phyloP scores from a whole-genome alignment of 1,140 invertebrate genomes.

The Pachyrhynchus sulphureomaculatus region DNA sequence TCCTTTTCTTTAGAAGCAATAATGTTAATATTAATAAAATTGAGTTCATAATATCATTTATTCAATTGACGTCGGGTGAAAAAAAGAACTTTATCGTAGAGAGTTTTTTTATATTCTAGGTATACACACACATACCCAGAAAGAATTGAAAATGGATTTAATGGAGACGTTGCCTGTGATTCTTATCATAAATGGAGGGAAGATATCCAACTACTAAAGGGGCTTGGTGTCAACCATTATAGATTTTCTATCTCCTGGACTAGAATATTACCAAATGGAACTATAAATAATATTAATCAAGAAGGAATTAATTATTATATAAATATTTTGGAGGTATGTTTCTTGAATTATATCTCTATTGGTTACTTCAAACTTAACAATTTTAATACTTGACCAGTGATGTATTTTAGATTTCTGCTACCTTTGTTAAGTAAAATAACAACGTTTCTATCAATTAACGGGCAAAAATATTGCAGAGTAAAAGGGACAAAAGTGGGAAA shows the following conservation, averaged over 20 bases:
- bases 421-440: too few relatives aligned
- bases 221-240: conserved; percentile 54
- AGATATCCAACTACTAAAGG: conserved; percentile 56
- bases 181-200: conserved; percentile 61
- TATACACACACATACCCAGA: conserved; percentile 57
- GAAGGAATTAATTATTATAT: conserved; percentile 67
- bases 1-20: too few relatives aligned
- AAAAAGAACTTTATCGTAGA: background rate
- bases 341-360: too few relatives aligned
- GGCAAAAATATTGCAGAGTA: too few relatives aligned
- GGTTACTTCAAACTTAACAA: too few relatives aligned
- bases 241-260: conserved; percentile 65
- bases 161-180: conserved; percentile 60
- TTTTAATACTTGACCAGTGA: too few relatives aligned
- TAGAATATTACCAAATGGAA: conserved; percentile 44
- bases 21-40: too few relatives aligned
- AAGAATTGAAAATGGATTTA: conserved; percentile 56
- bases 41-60: too few relatives aligned
- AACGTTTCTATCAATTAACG: too few relatives aligned
- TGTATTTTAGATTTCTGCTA: too few relatives aligned
- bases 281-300: conserved; percentile 56
- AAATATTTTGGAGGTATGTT: conserved; percentile 53
- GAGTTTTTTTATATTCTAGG: background rate
- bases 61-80: background rate
- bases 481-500: too few relatives aligned